Base-by-base conservation (phyloP, 2,888 invertebrate genomes). In the Ariolimax columbianus region DNA sequence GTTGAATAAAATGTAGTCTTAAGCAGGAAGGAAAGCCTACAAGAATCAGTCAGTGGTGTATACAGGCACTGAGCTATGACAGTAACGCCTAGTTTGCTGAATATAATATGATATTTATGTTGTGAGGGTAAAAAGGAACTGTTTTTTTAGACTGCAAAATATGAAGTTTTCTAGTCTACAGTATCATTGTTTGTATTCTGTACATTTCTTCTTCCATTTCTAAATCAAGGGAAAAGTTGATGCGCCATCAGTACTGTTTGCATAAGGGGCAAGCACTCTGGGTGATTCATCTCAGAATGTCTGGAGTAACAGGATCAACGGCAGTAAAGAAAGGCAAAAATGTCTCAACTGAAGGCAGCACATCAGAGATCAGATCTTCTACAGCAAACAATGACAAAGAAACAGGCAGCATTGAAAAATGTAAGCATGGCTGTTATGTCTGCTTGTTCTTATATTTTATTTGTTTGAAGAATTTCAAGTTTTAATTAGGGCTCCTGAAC, bases 151-250 rank as follows among this genome's bases (percentile, higher is more conserved):
- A n/a, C n/a, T n/a, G n/a, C n/a, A n/a, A n/a, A n/a, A n/a, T n/a
- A n/a, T n/a, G 30, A 68, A 68, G 4, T 68, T 68, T 33, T 19
- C 6, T 68, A 30, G 23, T 33, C 19, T 33, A 4, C 23, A 59
- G 26, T 17, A 23, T 59, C 59, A 11, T 47, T 7, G 17, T 47
- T 47, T 47, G 17, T 47, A 47, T 47, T 47, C 47, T 47, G 17
- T 47, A 11, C n/a, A n/a, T n/a, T n/a, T n/a, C n/a, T n/a, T n/a
- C n/a, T n/a, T n/a, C n/a, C n/a, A n/a, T 73, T 59, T 23, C 23
- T 77, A n/a, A 47, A 33, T 59, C 33, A 77, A 87, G 87, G 68
- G 87, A 87, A 36, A 87, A 87, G 36, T 72, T 87, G 75, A 77
- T 84, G 70, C 80, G 86, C 0, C 87, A 87, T 59, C 86, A 87